A percentile compares a stretch with the other conserved stretches of the same genome.
These are phyloP conservation scores for Chelon labrosus DNA, from an alignment of 2,797 vertebrate genomes.

Conservation along the genomic window DNA sequence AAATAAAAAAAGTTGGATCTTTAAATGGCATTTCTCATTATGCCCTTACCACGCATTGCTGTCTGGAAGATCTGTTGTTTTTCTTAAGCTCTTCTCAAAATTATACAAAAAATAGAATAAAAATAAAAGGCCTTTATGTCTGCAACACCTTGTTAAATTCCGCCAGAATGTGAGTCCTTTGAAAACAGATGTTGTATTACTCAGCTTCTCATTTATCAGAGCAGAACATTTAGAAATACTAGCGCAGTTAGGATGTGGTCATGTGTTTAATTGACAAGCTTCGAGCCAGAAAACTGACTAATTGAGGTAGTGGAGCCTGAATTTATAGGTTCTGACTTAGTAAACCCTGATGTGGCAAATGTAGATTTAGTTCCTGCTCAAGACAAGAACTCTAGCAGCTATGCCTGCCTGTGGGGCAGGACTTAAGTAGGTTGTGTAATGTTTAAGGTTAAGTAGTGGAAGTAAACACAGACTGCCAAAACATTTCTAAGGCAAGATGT, in stretches of 20 bases:
- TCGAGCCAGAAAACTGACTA: slow-evolving; percentile 55
- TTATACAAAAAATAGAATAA: slow-evolving; percentile 15
- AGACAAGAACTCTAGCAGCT: slow-evolving; percentile 23
- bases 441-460: slow-evolving; percentile 63
- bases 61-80: slow-evolving; percentile 62
- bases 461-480: slow-evolving; percentile 63
- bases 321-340: slow-evolving; percentile 52
- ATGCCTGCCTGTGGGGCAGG: slow-evolving; percentile 24
- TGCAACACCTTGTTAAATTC: slow-evolving; percentile 79
- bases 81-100: slow-evolving; percentile 20
- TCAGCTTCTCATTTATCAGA: slow-evolving; percentile 75
- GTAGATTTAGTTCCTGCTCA: slow-evolving; percentile 42
- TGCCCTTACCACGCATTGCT: slow-evolving; percentile 34
- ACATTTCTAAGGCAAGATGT: slow-evolving; percentile 48
- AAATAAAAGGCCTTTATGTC: slow-evolving; percentile 62
- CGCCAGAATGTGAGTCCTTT: slow-evolving; percentile 66
- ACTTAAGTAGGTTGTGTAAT: slow-evolving; percentile 53
- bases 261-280: slow-evolving; percentile 57
- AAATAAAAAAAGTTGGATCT: slow-evolving; percentile 14
- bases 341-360: slow-evolving; percentile 38
- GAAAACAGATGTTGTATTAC: slow-evolving; percentile 71
- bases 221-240: slow-evolving; percentile 65
- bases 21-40: slow-evolving; percentile 55
- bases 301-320: slow-evolving; percentile 46
- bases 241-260: slow-evolving; percentile 68